These are phyloP conservation scores for Triops longicaudatus DNA, from an alignment of 1,140 invertebrate species.

Conservation along the genomic window DNA sequence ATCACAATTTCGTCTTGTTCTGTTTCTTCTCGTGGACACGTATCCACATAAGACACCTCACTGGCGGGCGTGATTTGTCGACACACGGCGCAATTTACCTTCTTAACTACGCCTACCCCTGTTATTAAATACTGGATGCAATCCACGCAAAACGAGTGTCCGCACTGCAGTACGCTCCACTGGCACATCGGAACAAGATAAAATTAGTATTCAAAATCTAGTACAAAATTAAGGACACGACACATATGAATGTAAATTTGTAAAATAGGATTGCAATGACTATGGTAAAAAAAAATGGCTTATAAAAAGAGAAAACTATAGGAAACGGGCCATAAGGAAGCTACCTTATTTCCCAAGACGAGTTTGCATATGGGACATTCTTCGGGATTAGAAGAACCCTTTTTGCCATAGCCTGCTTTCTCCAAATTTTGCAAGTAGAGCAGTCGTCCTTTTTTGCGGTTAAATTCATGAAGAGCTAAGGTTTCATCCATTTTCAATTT, in stretches of 20 bases:
- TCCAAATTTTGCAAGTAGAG: constrained; percentile 47
- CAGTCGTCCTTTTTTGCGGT: constrained; percentile 45
- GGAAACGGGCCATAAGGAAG: no score
- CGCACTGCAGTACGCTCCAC: constrained; percentile 60
- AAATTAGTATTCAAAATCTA: no score
- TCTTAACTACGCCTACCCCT: constrained; percentile 22
- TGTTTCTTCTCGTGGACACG: constrained; percentile 26
- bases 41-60: constrained; percentile 54
- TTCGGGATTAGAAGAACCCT: constrained; percentile 45
- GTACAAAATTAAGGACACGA: constrained; percentile 27
- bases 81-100: constrained; percentile 54
- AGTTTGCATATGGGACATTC: constrained; percentile 61
- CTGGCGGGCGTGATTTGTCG: constrained; percentile 45
- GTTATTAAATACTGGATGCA: constrained; percentile 42
- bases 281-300: no score
- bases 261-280: no score
- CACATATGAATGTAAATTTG: background rate
- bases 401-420: constrained; percentile 39
- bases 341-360: constrained; percentile 44
- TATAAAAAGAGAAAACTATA: no score
- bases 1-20: constrained; percentile 33
- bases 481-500: constrained; percentile 36
- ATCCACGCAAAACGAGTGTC: constrained; percentile 56
- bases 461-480: constrained; percentile 38
- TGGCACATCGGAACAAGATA: no score